Percentiles rank a stretch among this genome's conserved stretches.
These are phyloP conservation scores for Aphaenogaster rudis DNA, from an alignment of 1,140 invertebrate genomes.

Conservation along the genomic window DNA sequence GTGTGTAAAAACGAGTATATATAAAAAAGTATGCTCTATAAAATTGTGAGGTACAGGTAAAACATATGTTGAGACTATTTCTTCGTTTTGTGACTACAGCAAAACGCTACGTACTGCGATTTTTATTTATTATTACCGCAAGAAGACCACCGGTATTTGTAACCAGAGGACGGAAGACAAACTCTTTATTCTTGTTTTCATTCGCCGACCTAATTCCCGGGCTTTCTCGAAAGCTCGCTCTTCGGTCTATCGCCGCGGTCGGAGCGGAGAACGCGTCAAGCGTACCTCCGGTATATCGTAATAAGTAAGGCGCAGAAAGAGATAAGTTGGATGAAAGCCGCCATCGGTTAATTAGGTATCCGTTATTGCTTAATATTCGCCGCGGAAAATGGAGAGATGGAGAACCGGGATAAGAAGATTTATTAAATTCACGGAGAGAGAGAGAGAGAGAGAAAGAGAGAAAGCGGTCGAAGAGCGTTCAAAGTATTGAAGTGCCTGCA, in stretches of 20 bases:
- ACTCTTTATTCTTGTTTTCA: conserved; percentile 54
- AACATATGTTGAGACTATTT: not conserved
- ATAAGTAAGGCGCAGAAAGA: conserved; percentile 23
- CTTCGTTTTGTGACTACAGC: conserved; percentile 1
- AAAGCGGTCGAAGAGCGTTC: not conserved
- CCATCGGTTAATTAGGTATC: conserved; percentile 42
- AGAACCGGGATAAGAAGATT: conserved; percentile 18
- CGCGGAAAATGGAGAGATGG: not conserved
- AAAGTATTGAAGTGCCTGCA: conserved; percentile 23
- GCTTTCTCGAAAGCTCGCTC: conserved; percentile 35
- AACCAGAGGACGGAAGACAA: conserved; percentile 27
- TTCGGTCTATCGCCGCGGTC: conserved; percentile 17
- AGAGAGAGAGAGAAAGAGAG: too few species aligned
- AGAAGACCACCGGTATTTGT: not conserved
- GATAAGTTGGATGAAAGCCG: conserved; percentile 39
- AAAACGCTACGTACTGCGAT: conserved; percentile 17
- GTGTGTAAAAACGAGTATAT: not conserved
- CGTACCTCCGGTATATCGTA: conserved; percentile 12
- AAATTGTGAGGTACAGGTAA: not conserved
- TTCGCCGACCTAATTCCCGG: conserved; percentile 34
- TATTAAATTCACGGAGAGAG: conserved; percentile 5
- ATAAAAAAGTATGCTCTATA: not conserved
- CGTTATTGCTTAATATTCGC: conserved; percentile 52
- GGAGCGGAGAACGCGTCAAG: not conserved
- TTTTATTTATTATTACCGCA: conserved; percentile 34